phyloP scores from a whole-genome alignment of 2,888 invertebrate genomes.

The Drosophila picticornis region DNA sequence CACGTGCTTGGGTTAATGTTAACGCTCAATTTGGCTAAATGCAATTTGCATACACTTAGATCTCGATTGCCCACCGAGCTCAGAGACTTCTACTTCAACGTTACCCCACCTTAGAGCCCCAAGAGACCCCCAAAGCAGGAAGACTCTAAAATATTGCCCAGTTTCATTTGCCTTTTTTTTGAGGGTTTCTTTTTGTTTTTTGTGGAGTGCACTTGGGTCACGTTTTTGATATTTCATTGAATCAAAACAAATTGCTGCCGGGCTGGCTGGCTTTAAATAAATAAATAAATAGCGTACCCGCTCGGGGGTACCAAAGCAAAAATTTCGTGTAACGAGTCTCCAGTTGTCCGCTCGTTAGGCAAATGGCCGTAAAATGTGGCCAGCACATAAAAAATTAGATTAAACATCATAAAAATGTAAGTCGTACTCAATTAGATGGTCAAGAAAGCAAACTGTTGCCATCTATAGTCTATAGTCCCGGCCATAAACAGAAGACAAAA shows the following conservation, averaged over 20 bases:
- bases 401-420: slow-evolving; percentile 76
- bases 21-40: slow-evolving; percentile 70
- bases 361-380: slow-evolving; percentile 64
- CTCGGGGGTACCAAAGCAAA: slow-evolving; percentile 23
- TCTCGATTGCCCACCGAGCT: slow-evolving; percentile 21
- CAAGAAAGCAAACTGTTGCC: slow-evolving; percentile 20
- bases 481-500: slow-evolving; percentile 11
- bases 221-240: slow-evolving; percentile 82
- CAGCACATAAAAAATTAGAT: slow-evolving; percentile 68
- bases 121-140: not conserved
- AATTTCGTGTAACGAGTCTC: slow-evolving; percentile 49
- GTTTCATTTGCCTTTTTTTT: slow-evolving; percentile 47
- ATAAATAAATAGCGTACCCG: slow-evolving; percentile 57
- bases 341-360: slow-evolving; percentile 69
- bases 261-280: slow-evolving; percentile 66
- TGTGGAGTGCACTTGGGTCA: slow-evolving; percentile 66
- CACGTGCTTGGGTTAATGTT: slow-evolving; percentile 70
- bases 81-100: slow-evolving; percentile 2
- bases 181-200: slow-evolving; percentile 12
- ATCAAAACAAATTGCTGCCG: slow-evolving; percentile 78
- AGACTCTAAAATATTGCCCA: slow-evolving; percentile 53
- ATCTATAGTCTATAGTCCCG: slow-evolving; percentile 15
- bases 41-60: slow-evolving; percentile 74
- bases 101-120: not conserved
- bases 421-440: slow-evolving; percentile 65